These are phyloP conservation scores for Acrobasis suavella DNA, from an alignment of 2,888 invertebrate species.

Conservation along the genomic window DNA sequence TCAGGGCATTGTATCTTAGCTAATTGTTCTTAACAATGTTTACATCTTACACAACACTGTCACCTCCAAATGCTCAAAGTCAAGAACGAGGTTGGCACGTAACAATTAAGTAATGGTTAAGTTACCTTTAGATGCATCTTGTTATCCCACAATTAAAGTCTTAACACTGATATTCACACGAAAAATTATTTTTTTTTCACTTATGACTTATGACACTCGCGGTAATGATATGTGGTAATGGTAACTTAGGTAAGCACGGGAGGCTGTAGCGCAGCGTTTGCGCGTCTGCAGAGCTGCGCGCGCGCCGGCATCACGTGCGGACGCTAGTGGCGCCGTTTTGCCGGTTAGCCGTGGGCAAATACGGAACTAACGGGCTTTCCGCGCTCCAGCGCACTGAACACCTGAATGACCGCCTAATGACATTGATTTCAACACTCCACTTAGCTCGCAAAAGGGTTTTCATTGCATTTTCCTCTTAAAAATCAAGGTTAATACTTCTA, in stretches of 20 bases:
- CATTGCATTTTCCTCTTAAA: slow-evolving; percentile 12
- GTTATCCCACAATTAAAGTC: slow-evolving; percentile 32
- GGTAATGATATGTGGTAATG: slow-evolving; percentile 54
- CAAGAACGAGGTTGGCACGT: slow-evolving; percentile 41
- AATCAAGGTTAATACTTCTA: slow-evolving; percentile 12
- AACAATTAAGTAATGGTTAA: slow-evolving; percentile 26
- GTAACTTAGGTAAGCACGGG: slow-evolving; percentile 63
- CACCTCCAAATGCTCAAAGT: slow-evolving; percentile 50
- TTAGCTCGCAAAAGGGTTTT: slow-evolving; percentile 20
- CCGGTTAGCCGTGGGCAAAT: slow-evolving; percentile 53
- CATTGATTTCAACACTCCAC: slow-evolving; percentile 24
- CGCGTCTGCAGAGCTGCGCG: slow-evolving; percentile 67
- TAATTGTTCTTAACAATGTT: slow-evolving; percentile 43
- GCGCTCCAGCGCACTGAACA: slow-evolving; percentile 55
- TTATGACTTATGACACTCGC: slow-evolving; percentile 61
- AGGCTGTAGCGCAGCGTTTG: slow-evolving; percentile 73
- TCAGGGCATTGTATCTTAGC: slow-evolving; percentile 30
- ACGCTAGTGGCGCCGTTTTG: slow-evolving; percentile 59
- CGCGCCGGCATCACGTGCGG: slow-evolving; percentile 76
- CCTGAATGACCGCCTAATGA: slow-evolving; percentile 46
- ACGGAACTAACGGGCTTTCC: slow-evolving; percentile 68
- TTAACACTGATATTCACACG: slow-evolving; percentile 40
- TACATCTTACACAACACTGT: slow-evolving; percentile 37
- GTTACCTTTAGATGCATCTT: slow-evolving; percentile 59
- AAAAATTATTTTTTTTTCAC: slow-evolving; percentile 30